Evolutionary conservation across 2,797 vertebrate species (phyloP).

Genomic region (Pseudotriccus pelzelni): DNA sequence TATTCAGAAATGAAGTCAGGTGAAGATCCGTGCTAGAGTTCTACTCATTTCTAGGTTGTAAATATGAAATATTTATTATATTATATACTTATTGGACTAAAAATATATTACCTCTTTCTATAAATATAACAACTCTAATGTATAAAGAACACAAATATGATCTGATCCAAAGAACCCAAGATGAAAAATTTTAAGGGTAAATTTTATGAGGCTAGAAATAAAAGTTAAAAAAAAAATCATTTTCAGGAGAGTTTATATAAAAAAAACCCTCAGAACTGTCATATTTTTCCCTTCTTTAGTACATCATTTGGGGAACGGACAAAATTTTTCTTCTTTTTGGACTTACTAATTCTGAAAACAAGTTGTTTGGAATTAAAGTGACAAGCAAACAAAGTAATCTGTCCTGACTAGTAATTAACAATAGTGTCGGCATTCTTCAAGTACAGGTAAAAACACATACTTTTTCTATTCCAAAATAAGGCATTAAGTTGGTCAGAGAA

Average conservation of each 20-base stretch:
- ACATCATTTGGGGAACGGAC: rapidly evolving
- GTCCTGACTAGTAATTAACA: not conserved
- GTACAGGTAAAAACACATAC: not conserved
- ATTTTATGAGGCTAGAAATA: not conserved
- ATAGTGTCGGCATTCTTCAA: not conserved
- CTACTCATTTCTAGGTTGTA: not conserved
- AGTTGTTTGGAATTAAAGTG: not conserved
- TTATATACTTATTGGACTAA: not conserved
- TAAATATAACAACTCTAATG: not conserved
- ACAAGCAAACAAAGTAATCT: not conserved
- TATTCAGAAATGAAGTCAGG: not conserved
- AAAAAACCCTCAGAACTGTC: rapidly evolving
- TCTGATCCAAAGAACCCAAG: not conserved
- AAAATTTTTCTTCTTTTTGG: not conserved
- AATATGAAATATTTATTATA: not conserved
- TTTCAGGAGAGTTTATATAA: not conserved
- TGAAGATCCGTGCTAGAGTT: not conserved
- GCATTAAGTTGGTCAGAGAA: not conserved
- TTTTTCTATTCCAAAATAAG: not conserved
- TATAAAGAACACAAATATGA: not conserved
- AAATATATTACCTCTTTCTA: not conserved
- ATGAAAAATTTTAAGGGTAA: not conserved
- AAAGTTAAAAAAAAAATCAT: not conserved
- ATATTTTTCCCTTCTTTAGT: not conserved
- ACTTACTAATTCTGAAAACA: not conserved